Base-by-base conservation (phyloP, 2,888 invertebrate species). In the Xestia c-nigrum region DNA sequence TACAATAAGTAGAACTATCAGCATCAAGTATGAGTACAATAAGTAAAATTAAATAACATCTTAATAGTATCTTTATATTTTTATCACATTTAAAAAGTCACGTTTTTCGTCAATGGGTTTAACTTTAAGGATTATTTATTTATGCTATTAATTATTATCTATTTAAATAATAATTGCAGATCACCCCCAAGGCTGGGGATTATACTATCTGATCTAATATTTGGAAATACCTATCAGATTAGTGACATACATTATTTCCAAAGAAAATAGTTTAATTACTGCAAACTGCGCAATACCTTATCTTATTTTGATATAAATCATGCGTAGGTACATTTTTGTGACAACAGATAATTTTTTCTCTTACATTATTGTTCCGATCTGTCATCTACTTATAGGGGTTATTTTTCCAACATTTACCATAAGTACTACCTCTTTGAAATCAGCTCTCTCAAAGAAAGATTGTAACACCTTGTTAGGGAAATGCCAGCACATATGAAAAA, bases 221-320 rank as follows among this genome's bases (percentile, higher is more conserved):
- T 74, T 68, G 43, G 47, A 79, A 79, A 79, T 38, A 64, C 52
- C 67, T 38, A 61, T 38, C 19, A 57, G 70, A 85, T 82, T 85
- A 64, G 47, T 74, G 74, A 71, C 67, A 81, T 24, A 80, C 31
- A 81, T 81, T 67, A 7, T 84, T 81, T 67, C 43, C 63, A 4
- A 46, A 19, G 31, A 46, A 74, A 61, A 63, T 19, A 12, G 40
- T 64, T 47, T n/a, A 57, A 68, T 57, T 72, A 66, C 55, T 72
- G 43, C 19, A 50, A 81, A 81, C 81, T 88, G 87, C 88, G 86
- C 74, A 86, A 63, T 81, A 63, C 21, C 9, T 72, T 83, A 86
- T 86, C 86, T 64, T 19, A n/a, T 47, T 55, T 64, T 65, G 65
- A 72, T 63, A 68, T 57, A 70, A 77, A 75, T 69, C 46, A 75